A percentile compares a stretch with the other conserved stretches of the same genome.
Conservation (phyloP, 2,797 vertebrate species). For the Spatula clypeata region DNA sequence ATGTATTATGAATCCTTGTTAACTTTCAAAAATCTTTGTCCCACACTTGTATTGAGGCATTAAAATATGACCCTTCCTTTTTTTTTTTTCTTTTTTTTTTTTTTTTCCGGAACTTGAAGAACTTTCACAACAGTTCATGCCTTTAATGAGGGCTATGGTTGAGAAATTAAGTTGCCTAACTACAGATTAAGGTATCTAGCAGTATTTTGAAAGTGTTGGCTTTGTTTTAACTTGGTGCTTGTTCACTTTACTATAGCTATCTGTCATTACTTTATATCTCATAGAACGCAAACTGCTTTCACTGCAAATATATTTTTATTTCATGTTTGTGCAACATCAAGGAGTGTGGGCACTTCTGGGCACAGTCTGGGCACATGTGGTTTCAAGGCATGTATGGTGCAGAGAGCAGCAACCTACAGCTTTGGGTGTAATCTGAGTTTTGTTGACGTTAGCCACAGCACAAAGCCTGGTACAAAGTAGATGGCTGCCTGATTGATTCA, state of each 20-base stretch:
- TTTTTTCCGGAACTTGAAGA: background rate
- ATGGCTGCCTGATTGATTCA: background rate
- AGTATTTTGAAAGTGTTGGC: conserved; percentile 10
- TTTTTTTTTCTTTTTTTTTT: no score
- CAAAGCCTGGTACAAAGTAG: background rate
- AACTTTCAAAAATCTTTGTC: background rate
- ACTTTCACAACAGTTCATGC: background rate
- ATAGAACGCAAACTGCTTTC: background rate
- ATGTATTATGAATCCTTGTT: background rate
- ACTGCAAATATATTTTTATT: background rate
- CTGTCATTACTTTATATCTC: background rate
- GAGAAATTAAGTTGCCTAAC: conserved; percentile 9
- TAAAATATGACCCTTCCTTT: background rate
- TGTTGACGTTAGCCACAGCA: background rate
- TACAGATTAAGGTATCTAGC: background rate
- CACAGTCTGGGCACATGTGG: rapidly evolving
- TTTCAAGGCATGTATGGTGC: background rate
- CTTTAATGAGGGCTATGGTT: background rate
- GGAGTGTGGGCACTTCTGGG: no score
- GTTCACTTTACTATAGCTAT: background rate
- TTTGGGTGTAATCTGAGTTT: background rate
- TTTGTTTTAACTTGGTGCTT: conserved; percentile 5
- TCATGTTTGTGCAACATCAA: background rate
- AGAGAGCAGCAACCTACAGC: background rate
- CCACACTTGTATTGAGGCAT: background rate